Conservation (phyloP, 2,888 invertebrate species). For the Maniola hyperantus region DNA sequence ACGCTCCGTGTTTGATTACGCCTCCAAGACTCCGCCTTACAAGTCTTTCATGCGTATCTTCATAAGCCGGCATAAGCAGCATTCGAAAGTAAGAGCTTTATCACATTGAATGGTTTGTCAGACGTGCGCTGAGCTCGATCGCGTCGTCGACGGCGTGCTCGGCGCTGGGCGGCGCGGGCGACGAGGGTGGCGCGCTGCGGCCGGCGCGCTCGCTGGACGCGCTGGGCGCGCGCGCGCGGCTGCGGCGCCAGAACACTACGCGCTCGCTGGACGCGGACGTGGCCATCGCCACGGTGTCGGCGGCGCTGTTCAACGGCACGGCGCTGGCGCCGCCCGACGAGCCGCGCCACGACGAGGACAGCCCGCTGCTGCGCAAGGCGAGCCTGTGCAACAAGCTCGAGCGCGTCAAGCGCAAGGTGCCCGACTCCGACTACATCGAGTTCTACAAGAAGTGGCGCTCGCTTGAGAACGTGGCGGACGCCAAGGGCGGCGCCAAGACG, state of each 20-base stretch:
- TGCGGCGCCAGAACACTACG: constrained; percentile 58
- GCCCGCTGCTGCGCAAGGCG: constrained; percentile 75
- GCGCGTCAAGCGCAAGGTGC: constrained; percentile 65
- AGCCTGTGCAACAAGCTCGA: constrained; percentile 67
- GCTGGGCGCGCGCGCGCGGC: constrained; percentile 53
- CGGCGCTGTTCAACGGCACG: constrained; percentile 72
- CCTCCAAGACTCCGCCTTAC: too few species aligned
- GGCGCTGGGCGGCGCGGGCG: constrained; percentile 32
- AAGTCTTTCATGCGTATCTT: too few species aligned
- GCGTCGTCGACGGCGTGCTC: constrained; percentile 84
- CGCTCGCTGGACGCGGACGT: constrained; percentile 66
- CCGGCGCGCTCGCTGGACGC: constrained; percentile 47
- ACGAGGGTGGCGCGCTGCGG: constrained; percentile 53
- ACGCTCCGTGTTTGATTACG: too few species aligned
- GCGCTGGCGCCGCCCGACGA: constrained; percentile 67
- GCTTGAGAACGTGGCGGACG: constrained; percentile 85
- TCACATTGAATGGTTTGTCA: constrained; percentile 41
- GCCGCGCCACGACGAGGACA: constrained; percentile 62
- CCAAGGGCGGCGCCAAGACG: constrained; percentile 78
- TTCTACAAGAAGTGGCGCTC: constrained; percentile 90
- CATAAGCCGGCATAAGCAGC: neutral
- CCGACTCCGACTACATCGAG: constrained; percentile 73
- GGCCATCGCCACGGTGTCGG: constrained; percentile 65
- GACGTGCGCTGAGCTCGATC: constrained; percentile 85
- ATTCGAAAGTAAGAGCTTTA: neutral